phyloP scores from a whole-genome alignment of 35 echinoderm and acorn worm species.

The Stichopus chloronotus region DNA sequence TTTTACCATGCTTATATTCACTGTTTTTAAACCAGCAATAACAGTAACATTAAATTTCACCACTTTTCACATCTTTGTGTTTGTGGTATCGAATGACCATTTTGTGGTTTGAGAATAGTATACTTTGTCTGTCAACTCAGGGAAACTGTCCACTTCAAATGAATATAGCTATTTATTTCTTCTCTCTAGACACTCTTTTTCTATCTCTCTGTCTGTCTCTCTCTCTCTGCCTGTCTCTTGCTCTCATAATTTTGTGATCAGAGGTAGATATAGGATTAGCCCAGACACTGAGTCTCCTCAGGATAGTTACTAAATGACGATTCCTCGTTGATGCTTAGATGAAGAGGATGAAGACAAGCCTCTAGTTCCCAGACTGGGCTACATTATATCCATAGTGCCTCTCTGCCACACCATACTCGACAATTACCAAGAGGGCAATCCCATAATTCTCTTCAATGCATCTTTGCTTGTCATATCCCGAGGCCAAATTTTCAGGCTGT shows the following conservation, averaged over 20 bases:
- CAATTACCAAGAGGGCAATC: conserved; percentile 46
- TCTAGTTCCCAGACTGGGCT: neutral
- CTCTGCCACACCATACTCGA: conserved; percentile 11
- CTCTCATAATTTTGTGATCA: neutral
- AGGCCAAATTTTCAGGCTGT: conserved; percentile 24
- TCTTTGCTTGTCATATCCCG: conserved; percentile 29
- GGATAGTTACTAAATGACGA: neutral
- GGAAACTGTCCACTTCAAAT: neutral
- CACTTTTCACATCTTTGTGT: neutral
- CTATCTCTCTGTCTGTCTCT: no score
- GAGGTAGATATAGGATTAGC: neutral
- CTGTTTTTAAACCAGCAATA: no score
- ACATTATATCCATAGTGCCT: neutral
- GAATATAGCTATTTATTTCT: neutral
- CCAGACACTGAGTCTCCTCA: neutral
- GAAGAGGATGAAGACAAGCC: neutral
- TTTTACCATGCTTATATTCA: no score
- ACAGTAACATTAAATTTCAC: no score
- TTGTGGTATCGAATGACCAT: neutral
- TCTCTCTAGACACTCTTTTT: no score
- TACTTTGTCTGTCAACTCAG: neutral
- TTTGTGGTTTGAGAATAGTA: neutral
- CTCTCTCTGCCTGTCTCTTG: neutral
- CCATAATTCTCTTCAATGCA: conserved; percentile 16
- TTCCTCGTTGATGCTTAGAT: neutral